Base-by-base conservation (phyloP, 2,797 vertebrate genomes). In the Siniperca obscura region DNA sequence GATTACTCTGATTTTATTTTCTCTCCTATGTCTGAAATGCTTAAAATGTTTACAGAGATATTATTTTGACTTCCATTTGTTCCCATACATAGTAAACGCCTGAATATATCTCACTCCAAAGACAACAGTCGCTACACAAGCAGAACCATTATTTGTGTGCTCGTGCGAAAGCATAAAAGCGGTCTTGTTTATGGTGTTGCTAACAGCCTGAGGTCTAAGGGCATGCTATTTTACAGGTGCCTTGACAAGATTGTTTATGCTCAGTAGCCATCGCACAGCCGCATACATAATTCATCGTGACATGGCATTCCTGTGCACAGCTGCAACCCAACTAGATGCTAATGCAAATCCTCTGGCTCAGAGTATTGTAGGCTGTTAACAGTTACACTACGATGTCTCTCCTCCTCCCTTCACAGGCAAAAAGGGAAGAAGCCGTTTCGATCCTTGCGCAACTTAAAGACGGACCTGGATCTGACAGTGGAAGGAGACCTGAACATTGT, bases 401-500 rank as follows among this genome's bases (percentile, higher is more conserved):
- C 7, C 57, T 4, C 73, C 44, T 83, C 7, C 34, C 40, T 86
- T 90, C 91, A 1, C 95, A 99, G 98, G 92, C 98, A 98, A 88
- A 99, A 98, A 92, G 98, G 98, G 30, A 99, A 98, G 94, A 99
- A 97, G 87, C 97, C 97, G 1, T 99, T 99, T 78, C 96, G 96
- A 77, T 98, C 97, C 57, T 91, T 99, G 84, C 97, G 98, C 64
- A 98, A 91, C 83, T 91, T 99, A 85, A 99, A 99, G 95, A 90
- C 95, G 5, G 98, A 99, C 92, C 96, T 99, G 88, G 97, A 98
- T 67, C 95, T 99, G 93, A 96, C 87, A 72, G 95, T 96, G 94
- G 98, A 99, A 89, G 98, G 98, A 80, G 98, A 99, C 93, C 97
- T 99, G 81, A 97, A 95, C 95, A 98, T 99, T 87, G 93, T 98